A percentile compares a stretch with the other conserved stretches of the same genome.
These are phyloP conservation scores for Junonia oenone DNA, from an alignment of 2,888 invertebrate genomes.

Conservation along the genomic window DNA sequence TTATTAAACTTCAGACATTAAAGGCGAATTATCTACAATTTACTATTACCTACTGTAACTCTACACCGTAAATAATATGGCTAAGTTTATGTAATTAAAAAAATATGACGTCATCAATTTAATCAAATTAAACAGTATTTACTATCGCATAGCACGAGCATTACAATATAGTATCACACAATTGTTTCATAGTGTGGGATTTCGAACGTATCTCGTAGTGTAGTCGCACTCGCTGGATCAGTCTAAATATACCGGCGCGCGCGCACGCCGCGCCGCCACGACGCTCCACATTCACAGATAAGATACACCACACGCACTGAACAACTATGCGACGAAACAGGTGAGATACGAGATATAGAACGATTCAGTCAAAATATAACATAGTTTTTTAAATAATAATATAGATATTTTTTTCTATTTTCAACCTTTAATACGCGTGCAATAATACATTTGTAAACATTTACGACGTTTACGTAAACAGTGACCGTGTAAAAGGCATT, in stretches of 20 bases:
- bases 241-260: conserved; percentile 76
- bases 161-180: conserved; percentile 7
- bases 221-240: conserved; percentile 51
- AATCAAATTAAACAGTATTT: background rate
- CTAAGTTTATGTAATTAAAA: background rate
- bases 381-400: conserved; percentile 43
- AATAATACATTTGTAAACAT: conserved; percentile 57
- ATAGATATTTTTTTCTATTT: conserved; percentile 28
- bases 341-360: conserved; percentile 43
- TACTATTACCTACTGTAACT: too few species aligned
- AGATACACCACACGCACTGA: conserved; percentile 59
- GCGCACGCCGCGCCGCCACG: conserved; percentile 51
- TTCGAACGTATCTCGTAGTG: conserved; percentile 23
- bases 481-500: conserved; percentile 34
- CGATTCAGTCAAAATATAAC: background rate
- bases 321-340: conserved; percentile 65
- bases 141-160: background rate
- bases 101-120: background rate
- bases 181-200: conserved; percentile 26
- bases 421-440: conserved; percentile 25
- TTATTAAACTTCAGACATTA: too few species aligned
- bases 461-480: conserved; percentile 46
- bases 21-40: too few species aligned
- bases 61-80: too few species aligned
- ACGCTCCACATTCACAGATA: conserved; percentile 62